phyloP scores from a whole-genome alignment of 2,797 vertebrate species.

The Peromyscus attwateri region DNA sequence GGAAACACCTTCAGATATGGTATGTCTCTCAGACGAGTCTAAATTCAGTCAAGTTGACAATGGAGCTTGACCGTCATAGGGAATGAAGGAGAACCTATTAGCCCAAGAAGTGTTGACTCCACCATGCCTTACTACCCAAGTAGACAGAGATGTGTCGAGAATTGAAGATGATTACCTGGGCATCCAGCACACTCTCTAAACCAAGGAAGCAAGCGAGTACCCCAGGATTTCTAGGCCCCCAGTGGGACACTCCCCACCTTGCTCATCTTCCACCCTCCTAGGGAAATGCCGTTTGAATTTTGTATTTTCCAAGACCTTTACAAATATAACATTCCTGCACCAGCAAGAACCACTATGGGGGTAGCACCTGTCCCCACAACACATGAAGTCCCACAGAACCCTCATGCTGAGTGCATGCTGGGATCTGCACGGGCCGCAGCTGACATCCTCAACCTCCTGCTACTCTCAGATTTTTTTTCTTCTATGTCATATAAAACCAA shows the following conservation, averaged over 20 bases:
- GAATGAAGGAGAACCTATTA: neutral
- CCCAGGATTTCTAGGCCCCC: neutral
- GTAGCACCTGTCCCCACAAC: too few relatives aligned
- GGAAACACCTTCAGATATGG: neutral
- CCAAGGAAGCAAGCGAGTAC: neutral
- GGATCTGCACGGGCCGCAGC: fast-evolving
- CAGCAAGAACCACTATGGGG: neutral
- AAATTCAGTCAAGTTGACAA: neutral
- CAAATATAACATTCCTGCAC: neutral
- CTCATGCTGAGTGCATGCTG: fast-evolving
- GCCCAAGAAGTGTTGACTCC: neutral
- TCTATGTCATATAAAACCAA: neutral
- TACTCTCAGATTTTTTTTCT: neutral
- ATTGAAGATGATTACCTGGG: fast-evolving
- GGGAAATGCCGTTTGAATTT: neutral
- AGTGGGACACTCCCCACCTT: neutral
- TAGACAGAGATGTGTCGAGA: too few relatives aligned
- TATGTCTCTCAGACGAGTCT: neutral
- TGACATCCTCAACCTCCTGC: neutral
- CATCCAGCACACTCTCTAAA: neutral
- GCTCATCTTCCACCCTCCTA: neutral
- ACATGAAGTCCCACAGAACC: neutral
- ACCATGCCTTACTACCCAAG: neutral
- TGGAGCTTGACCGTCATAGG: neutral
- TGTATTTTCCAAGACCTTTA: neutral